Percentiles rank a stretch among this genome's conserved stretches.
Evolutionary conservation across 2,797 vertebrate species (phyloP).

Genomic region (Phyllotis vaccarum): DNA sequence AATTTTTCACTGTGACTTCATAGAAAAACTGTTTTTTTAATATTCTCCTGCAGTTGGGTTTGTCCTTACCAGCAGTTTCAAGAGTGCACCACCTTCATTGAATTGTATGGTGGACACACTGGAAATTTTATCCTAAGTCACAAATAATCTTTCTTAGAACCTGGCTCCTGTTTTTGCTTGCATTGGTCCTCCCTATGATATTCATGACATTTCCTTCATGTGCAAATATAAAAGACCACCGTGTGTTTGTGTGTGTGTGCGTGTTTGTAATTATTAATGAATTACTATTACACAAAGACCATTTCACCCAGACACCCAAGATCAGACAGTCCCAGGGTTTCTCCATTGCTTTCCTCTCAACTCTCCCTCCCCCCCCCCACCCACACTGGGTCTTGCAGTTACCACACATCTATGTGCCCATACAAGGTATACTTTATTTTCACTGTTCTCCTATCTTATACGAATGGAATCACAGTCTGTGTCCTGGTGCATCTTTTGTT

Average conservation of each 20-base stretch:
- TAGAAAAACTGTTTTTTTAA: conserved; percentile 13
- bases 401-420: neutral
- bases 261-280: neutral
- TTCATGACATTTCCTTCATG: neutral
- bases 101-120: conserved; percentile 11
- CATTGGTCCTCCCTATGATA: neutral
- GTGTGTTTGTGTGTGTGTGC: no score
- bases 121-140: conserved; percentile 20
- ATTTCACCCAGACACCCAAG: neutral
- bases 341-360: neutral
- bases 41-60: neutral
- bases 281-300: neutral
- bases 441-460: neutral
- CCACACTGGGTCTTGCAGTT: neutral
- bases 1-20: conserved; percentile 50
- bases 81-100: neutral
- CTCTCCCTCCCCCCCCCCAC: neutral
- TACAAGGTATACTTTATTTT: neutral
- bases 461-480: neutral
- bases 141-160: conserved; percentile 8
- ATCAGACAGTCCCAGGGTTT: neutral
- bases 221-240: neutral
- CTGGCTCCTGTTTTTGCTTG: conserved; percentile 20
- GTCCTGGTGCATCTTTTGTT: neutral
- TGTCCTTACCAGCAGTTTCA: conserved; percentile 26